These are phyloP conservation scores for Polydrusus tereticollis DNA, from an alignment of 2,888 invertebrate genomes.

Conservation along the genomic window DNA sequence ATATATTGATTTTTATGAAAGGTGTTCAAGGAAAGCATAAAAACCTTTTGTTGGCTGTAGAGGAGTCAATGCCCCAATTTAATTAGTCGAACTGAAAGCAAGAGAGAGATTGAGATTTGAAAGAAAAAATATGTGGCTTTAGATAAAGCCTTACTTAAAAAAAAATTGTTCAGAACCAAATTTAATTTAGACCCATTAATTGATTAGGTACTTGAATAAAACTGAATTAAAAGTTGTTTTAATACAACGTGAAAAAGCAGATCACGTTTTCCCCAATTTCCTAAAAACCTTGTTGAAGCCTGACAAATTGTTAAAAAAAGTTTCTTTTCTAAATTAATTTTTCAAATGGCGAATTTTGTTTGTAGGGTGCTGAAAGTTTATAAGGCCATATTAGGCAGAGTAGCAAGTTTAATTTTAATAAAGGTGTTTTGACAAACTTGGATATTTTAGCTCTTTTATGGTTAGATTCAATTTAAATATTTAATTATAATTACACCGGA, in stretches of 20 bases:
- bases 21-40: no score
- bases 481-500: background rate
- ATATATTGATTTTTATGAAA: no score
- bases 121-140: no score
- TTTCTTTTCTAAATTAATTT: background rate
- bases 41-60: no score
- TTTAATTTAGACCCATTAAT: no score
- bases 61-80: no score
- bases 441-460: background rate
- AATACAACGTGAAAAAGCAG: background rate
- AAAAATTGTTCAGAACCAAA: no score
- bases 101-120: no score
- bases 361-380: background rate
- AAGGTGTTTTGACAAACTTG: background rate
- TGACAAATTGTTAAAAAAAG: conserved; percentile 2
- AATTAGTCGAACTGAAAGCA: no score
- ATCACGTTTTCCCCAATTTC: background rate
- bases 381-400: background rate
- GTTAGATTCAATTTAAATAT: background rate
- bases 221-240: background rate
- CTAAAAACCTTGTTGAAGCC: background rate
- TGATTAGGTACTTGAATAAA: background rate
- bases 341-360: conserved; percentile 6
- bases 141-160: no score
- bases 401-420: background rate